These are phyloP conservation scores for Agrochola circellaris DNA, from an alignment of 2,888 invertebrate species.

Conservation along the genomic window DNA sequence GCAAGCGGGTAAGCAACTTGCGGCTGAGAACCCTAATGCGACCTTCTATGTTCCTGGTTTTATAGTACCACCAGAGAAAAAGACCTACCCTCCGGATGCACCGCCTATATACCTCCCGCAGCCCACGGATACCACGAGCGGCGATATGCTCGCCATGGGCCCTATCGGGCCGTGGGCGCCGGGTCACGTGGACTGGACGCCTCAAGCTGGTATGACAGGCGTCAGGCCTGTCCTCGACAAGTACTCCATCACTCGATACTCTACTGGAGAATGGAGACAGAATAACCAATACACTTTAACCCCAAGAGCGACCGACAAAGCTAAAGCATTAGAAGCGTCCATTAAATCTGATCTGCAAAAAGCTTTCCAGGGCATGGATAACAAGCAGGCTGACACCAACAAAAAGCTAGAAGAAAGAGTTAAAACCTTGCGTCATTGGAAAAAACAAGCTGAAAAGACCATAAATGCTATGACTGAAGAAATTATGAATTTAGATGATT, in stretches of 20 bases:
- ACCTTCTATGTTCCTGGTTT: constrained; percentile 81
- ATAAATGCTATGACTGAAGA: constrained; percentile 92
- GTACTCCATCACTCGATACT: constrained; percentile 94
- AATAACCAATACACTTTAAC: constrained; percentile 89
- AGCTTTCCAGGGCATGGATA: constrained; percentile 90
- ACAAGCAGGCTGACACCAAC: constrained; percentile 87
- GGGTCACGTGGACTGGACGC: constrained; percentile 94
- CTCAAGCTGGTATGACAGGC: constrained; percentile 93
- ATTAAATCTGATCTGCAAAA: constrained; percentile 82
- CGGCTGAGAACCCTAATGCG: constrained; percentile 66
- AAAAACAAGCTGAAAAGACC: constrained; percentile 92
- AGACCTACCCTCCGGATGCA: constrained; percentile 78
- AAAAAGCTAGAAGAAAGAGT: constrained; percentile 76
- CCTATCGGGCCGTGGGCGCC: constrained; percentile 93
- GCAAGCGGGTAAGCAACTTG: constrained; percentile 66
- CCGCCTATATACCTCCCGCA: constrained; percentile 86
- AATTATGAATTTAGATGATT: constrained; percentile 91
- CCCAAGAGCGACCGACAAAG: constrained; percentile 80
- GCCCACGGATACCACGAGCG: constrained; percentile 84
- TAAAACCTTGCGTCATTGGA: constrained; percentile 91
- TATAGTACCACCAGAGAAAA: constrained; percentile 79
- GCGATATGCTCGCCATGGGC: constrained; percentile 85
- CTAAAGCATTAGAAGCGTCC: constrained; percentile 73
- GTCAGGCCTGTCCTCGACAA: constrained; percentile 94
- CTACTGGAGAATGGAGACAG: constrained; percentile 93